Evolutionary conservation across 2,888 invertebrate species (phyloP).

Genomic region (Agrenia bidenticulata): DNA sequence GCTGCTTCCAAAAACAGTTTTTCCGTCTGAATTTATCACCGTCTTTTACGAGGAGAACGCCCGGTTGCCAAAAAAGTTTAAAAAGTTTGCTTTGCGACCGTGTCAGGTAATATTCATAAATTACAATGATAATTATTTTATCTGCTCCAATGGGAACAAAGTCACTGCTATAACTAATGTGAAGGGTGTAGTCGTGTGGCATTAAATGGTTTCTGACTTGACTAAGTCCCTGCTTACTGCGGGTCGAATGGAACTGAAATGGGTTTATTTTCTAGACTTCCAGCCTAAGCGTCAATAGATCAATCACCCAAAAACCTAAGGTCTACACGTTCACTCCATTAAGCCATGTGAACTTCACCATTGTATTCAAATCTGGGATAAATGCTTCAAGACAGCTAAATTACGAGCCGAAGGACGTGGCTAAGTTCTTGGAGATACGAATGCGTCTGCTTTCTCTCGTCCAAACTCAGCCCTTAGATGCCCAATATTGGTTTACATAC

Average conservation of each 20-base stretch:
- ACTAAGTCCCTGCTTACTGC: too few relatives aligned
- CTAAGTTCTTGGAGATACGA: constrained; percentile 18
- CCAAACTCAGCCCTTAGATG: constrained; percentile 10
- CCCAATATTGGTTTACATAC: constrained; percentile 38
- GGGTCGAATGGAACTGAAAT: not conserved
- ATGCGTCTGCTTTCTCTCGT: constrained; percentile 12
- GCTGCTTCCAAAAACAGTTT: constrained; percentile 42
- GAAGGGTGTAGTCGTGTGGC: constrained; percentile 6
- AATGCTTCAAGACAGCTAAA: constrained; percentile 23
- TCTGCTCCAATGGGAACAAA: constrained; percentile 9
- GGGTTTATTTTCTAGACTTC: constrained; percentile 40
- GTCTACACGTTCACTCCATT: constrained; percentile 12
- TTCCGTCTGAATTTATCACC: constrained; percentile 46
- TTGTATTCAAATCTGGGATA: constrained; percentile 34
- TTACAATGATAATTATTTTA: constrained; percentile 2
- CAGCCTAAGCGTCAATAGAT: constrained; percentile 36
- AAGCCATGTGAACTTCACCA: constrained; percentile 17
- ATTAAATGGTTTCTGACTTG: not conserved
- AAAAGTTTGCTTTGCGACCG: constrained; percentile 20
- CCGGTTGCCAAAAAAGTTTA: constrained; percentile 2
- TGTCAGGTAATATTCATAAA: constrained; percentile 35
- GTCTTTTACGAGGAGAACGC: constrained; percentile 43
- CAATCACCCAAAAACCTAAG: constrained; percentile 44
- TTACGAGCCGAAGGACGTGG: constrained; percentile 26
- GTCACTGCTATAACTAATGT: constrained; percentile 5